Percentiles rank a stretch among this genome's conserved stretches.
phyloP scores from a whole-genome alignment of 2,888 invertebrate genomes.

The Cinara cedri region DNA sequence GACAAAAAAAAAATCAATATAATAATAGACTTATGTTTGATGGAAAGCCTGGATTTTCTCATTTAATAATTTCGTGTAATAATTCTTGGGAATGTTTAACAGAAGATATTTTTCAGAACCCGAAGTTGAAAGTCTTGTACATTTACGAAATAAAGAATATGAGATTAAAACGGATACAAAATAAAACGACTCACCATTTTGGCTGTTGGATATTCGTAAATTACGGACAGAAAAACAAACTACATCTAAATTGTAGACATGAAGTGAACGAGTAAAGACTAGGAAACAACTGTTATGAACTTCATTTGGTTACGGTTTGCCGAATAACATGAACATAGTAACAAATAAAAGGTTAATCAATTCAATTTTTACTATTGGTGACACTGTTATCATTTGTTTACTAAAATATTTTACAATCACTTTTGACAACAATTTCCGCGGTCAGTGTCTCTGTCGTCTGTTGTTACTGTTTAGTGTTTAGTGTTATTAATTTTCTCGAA shows the following conservation, averaged over 20 bases:
- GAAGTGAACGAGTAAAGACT: not conserved
- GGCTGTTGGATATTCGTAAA: conserved; percentile 2
- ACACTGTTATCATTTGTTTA: conserved; percentile 40
- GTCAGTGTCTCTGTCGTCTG: conserved; percentile 23
- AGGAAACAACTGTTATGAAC: not conserved
- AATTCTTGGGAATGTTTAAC: too few species aligned
- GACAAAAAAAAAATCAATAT: too few species aligned
- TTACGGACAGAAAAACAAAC: conserved; percentile 31
- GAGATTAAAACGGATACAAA: conserved; percentile 47
- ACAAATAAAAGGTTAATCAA: not conserved
- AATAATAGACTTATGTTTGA: too few species aligned
- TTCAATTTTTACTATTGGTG: not conserved
- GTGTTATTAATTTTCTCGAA: not conserved
- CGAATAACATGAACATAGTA: not conserved
- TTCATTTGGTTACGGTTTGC: not conserved
- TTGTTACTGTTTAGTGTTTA: not conserved
- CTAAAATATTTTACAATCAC: conserved; percentile 35
- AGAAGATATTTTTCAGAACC: too few species aligned
- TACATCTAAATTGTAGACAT: conserved; percentile 15
- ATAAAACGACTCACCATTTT: conserved; percentile 40
- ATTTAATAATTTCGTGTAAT: too few species aligned
- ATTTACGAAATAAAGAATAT: too few species aligned
- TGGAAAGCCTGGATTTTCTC: too few species aligned
- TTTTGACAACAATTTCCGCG: conserved; percentile 22
- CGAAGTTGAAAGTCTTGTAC: too few species aligned